Percentiles rank a stretch among this genome's conserved stretches.
These are phyloP conservation scores for Erythrolamprus reginae DNA, from an alignment of 2,113 vertebrate species.

Conservation along the genomic window DNA sequence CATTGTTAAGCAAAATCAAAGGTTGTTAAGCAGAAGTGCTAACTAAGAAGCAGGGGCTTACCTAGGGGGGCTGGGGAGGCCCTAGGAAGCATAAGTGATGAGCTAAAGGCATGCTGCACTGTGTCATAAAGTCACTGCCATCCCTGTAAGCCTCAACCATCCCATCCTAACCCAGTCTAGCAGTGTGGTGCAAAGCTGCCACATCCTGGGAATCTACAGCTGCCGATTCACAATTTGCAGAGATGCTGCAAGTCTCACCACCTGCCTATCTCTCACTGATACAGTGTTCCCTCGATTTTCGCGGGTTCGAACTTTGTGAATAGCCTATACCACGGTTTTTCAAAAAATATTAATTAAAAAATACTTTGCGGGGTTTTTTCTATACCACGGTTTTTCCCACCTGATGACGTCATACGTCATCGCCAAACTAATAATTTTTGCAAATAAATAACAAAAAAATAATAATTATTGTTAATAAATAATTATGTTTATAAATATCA, in stretches of 20 bases:
- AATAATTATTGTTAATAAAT: no score
- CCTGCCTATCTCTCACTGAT: background rate
- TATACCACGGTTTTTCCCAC: no score
- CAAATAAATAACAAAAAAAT: no score
- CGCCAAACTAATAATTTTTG: no score
- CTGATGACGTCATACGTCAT: no score
- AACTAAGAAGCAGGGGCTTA: background rate
- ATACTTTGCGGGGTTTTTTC: no score
- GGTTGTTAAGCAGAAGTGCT: background rate
- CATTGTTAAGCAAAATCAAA: background rate
- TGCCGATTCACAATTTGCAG: background rate
- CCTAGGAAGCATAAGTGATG: background rate
- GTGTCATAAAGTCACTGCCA: background rate
- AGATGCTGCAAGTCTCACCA: background rate
- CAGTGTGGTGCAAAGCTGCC: background rate
- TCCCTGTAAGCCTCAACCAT: background rate
- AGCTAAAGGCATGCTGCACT: background rate
- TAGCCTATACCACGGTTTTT: no score
- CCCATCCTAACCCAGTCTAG: background rate
- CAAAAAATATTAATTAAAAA: no score
- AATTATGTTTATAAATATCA: no score
- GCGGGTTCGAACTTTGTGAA: no score
- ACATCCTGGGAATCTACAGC: background rate
- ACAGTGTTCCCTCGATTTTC: no score
- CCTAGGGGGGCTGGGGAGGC: background rate